Evolutionary conservation across 2,797 vertebrate species (phyloP), one percentile per base, ranked within the genome.

Genomic region (Microhierax caerulescens): DNA sequence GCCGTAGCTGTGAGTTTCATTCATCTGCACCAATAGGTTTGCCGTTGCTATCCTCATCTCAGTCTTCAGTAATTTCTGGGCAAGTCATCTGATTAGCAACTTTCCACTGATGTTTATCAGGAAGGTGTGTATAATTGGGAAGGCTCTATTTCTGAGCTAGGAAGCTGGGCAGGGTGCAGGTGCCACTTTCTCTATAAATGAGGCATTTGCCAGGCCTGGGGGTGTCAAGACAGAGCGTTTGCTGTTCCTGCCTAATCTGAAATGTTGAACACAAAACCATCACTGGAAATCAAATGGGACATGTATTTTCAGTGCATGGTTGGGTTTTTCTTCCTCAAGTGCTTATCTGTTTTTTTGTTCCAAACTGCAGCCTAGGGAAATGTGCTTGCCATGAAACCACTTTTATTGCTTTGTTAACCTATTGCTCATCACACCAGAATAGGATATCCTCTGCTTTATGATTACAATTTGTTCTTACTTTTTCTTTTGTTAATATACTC

Each of bases 141-240:
- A n/a, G 25, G 37, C 37, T 34, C 23, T 13, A 7, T 59, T 80
- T 43, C 34, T 48, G 9, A 57, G 72, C 50, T 50, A 22, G 56
- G 17, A 34, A 21, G 37, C 21, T 8, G 1, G 13, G 43, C 30
- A 34, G n/a, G 36, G 18, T 1, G 0, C 6, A 21, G 30, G 53
- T 60, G 25, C 68, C 19, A 7, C 14, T 30, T 67, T 43, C 19
- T 56, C 41, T n/a, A 2, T 12, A 4, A 5, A 10, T 2, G 47
- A 28, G 54, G 36, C 19, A 5, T 60, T 74, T 54, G 27, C 41
- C 75, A 43, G 69, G 21, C 5, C 50, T 23, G 28, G 18, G 34
- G 36, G 8, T 51, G 37, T 76, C 50, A 39, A 27, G 45, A 9
- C n/a, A 39, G 28, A 39, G 10, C 5, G 2, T 47, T 61, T 56